Conservation (phyloP, 37 sponge, comb jelly and placozoan genomes). For the Agelas oroides region DNA sequence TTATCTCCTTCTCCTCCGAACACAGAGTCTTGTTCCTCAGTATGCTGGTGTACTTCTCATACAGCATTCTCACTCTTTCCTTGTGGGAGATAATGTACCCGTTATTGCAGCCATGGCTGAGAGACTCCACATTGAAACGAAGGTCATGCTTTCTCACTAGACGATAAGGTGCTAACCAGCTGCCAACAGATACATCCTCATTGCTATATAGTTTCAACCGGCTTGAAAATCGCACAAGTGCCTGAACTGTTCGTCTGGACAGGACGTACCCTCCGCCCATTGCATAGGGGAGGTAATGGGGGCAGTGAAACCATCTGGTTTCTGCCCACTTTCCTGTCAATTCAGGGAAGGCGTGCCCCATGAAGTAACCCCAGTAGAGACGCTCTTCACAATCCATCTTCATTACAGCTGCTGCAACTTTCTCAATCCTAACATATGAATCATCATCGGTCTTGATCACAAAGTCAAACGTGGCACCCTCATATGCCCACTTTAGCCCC, state of each 20-base stretch:
- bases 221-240: background rate
- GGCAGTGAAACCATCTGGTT: constrained; percentile 48
- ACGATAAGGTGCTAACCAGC: constrained; percentile 54
- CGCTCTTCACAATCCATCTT: constrained; percentile 15
- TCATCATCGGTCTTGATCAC: constrained; percentile 75
- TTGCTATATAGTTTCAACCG: constrained; percentile 40
- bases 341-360: constrained; percentile 41
- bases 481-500: constrained; percentile 21
- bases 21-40: constrained; percentile 44
- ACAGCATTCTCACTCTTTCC: constrained; percentile 28
- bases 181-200: constrained; percentile 62
- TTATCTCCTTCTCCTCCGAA: constrained; percentile 20
- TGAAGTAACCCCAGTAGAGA: constrained; percentile 79
- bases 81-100: constrained; percentile 59
- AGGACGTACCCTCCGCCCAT: constrained; percentile 75
- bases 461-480: constrained; percentile 40
- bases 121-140: constrained; percentile 53
- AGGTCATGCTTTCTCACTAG: constrained; percentile 44
- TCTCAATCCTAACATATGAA: constrained; percentile 33
- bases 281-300: constrained; percentile 68
- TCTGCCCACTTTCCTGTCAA: constrained; percentile 63
- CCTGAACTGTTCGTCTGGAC: constrained; percentile 1
- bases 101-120: constrained; percentile 65
- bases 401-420: constrained; percentile 5
- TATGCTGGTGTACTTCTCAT: constrained; percentile 24